These are phyloP conservation scores for Rhagonycha fulva DNA, from an alignment of 2,888 invertebrate genomes.

Conservation along the genomic window DNA sequence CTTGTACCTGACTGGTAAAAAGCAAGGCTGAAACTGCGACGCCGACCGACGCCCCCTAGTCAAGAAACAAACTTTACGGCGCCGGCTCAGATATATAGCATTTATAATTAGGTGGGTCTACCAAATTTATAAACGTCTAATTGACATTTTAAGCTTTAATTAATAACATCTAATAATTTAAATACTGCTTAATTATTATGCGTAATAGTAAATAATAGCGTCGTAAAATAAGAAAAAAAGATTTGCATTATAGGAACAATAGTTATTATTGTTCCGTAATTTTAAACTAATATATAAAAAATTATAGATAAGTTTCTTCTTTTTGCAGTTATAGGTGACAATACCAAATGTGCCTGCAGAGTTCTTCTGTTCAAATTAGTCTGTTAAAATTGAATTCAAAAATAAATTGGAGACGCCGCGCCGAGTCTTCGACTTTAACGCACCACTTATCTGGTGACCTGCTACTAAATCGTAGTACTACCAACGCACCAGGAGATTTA, in stretches of 20 bases:
- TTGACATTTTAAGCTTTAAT: slow-evolving; percentile 2
- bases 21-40: slow-evolving; percentile 33
- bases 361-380: too few relatives aligned
- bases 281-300: too few relatives aligned
- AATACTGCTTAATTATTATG: neutral
- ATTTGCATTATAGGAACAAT: neutral
- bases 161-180: neutral
- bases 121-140: slow-evolving; percentile 9
- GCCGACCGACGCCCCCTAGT: slow-evolving; percentile 38
- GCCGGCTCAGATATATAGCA: slow-evolving; percentile 35
- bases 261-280: neutral
- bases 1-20: slow-evolving; percentile 33
- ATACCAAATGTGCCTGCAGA: too few relatives aligned
- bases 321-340: too few relatives aligned
- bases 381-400: too few relatives aligned
- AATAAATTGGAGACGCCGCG: too few relatives aligned
- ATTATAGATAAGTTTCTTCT: too few relatives aligned
- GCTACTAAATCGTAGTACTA: too few relatives aligned
- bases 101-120: slow-evolving; percentile 30
- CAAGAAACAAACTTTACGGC: slow-evolving; percentile 34
- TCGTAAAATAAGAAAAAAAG: neutral
- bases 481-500: too few relatives aligned
- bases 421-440: too few relatives aligned
- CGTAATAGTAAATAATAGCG: neutral
- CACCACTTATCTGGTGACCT: too few relatives aligned